Base-by-base conservation (phyloP, 2,888 invertebrate species). In the Euzetes globulus region DNA sequence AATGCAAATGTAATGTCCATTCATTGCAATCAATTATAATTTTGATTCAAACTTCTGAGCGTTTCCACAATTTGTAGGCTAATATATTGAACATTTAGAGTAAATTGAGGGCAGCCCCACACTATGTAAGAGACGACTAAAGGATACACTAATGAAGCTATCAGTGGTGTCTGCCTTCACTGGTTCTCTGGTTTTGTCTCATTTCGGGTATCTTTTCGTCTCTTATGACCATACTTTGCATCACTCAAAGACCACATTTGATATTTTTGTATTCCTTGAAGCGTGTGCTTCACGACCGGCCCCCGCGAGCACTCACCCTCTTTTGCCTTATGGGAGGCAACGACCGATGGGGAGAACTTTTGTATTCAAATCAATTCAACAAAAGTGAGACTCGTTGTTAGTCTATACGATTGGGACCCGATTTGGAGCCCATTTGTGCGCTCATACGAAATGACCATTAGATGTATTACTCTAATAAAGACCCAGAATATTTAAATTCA, bases 231-330 rank as follows among this genome's bases (percentile, higher is more conserved):
- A 27, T 47, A 9, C n/a, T 27, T 25, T 11, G n/a, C 47, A 37
- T 45, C 70, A 70, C 47, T 70, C 15, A 15, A 5, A 70, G 33
- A 25, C 70, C 65, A 70, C 47, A 70, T 41, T 70, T 70, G 47
- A 70, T 70, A 70, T 70, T 70, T 65, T 41, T 70, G 65, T 65
- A 65, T 25, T 70, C 47, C 70, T 70, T 70, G 45, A 45, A 70
- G 41, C 70, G 45, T 45, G 45, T 70, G 70, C 45, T 70, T 27
- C 47, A 13, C 45, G 22, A 37, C 25, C 33, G 63, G 37, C 37
- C 37, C 63, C 33, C 37, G 19, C 52, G 27, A 27, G 37, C 68
- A n/a, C 41, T 45, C 65, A 19, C 27, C 33, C 15, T 33, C 63
- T 1, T 22, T 45, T 47, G 25, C 47, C 47, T 70, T 25, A 41